Evolutionary conservation across 1,140 invertebrate genomes (phyloP), one percentile per base, ranked within the genome.

Genomic region (Gonioctena quinquepunctata): DNA sequence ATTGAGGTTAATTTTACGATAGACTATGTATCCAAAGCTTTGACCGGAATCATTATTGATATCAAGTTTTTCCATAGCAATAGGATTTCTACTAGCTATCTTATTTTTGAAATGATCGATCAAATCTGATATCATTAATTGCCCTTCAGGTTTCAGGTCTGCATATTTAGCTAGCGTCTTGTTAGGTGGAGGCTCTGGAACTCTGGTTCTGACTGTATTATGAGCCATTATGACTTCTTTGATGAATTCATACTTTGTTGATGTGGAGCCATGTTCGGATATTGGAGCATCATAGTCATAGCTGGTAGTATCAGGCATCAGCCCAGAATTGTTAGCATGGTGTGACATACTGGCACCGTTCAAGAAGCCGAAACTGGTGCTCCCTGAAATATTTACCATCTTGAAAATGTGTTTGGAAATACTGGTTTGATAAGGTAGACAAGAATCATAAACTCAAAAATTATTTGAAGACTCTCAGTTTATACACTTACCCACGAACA

Each of bases 351-450:
- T 52, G 5, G 88, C 87, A 28, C 90, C 90, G 73, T 87, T 86
- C 78, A 88, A 87, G 74, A 90, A 92, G 4, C 89, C 90, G 79
- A 89, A 92, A 79, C 87, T 91, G 0, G 90, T 91, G 18, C 90
- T 42, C 16, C 33, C 33, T 42, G 33, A 42, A 42, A 42, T 42
- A n/a, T n/a, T n/a, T n/a, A n/a, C n/a, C n/a, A n/a, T n/a, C n/a
- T n/a, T n/a, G n/a, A n/a, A n/a, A n/a, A n/a, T n/a, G n/a, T n/a
- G n/a, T n/a, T n/a, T n/a, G n/a, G n/a, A n/a, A n/a, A n/a, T n/a
- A n/a, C n/a, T n/a, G n/a, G n/a, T n/a, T n/a, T n/a, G n/a, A n/a
- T n/a, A n/a, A n/a, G n/a, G n/a, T n/a, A n/a, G n/a, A n/a, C n/a
- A n/a, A n/a, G n/a, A n/a, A n/a, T n/a, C n/a, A n/a, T n/a, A n/a